A percentile compares a stretch with the other conserved stretches of the same genome.
Conservation (phyloP, 2,888 invertebrate genomes). For the Caenorhabditis uteleia region DNA sequence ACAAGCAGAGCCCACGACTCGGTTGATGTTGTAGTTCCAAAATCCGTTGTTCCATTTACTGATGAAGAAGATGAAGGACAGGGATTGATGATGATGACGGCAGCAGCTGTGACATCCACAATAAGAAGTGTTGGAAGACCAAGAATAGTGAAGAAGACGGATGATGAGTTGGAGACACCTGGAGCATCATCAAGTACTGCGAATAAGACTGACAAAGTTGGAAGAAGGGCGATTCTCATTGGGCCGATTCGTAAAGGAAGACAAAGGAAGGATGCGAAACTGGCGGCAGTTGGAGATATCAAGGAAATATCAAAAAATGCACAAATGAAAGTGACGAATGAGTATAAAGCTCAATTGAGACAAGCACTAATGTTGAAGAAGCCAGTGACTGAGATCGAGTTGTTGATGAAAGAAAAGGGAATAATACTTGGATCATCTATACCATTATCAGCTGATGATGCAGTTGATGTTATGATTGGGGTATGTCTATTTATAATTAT, state of each 20-base stretch:
- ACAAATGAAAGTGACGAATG: too few species aligned
- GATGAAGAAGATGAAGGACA: conserved; percentile 5
- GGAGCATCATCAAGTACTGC: too few species aligned
- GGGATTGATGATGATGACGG: background rate
- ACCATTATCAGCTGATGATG: conserved; percentile 12
- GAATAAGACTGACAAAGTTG: background rate
- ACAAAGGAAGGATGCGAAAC: too few species aligned
- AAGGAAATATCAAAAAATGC: too few species aligned
- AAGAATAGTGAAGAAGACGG: background rate
- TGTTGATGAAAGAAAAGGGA: conserved; percentile 24
- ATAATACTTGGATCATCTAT: conserved; percentile 9
- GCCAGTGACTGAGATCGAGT: conserved; percentile 8
- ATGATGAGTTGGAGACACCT: too few species aligned
- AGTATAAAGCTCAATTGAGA: conserved; percentile 10
- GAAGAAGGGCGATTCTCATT: conserved; percentile 15
- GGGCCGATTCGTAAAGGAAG: conserved; percentile 4
- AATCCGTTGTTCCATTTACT: too few species aligned
- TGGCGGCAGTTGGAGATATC: too few species aligned
- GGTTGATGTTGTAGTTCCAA: too few species aligned
- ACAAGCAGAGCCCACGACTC: too few species aligned
- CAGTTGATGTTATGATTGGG: conserved; percentile 34
- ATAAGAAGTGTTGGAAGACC: background rate
- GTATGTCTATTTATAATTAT: background rate
- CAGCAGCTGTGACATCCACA: background rate
- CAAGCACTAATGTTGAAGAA: conserved; percentile 28